These are phyloP conservation scores for Cepaea hortensis DNA, from an alignment of 2,888 invertebrate genomes.

Conservation along the genomic window DNA sequence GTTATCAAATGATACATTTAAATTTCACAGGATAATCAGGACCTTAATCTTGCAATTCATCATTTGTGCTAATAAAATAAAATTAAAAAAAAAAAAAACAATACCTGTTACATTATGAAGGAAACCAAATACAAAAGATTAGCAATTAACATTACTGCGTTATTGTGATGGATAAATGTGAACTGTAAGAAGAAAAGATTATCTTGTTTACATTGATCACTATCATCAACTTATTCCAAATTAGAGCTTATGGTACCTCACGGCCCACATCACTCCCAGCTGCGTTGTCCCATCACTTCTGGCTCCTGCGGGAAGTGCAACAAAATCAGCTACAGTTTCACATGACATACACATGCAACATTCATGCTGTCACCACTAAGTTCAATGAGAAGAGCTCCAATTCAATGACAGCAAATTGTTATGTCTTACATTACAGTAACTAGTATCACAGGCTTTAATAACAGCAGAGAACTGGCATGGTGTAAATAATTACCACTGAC, in stretches of 20 bases:
- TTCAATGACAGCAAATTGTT: conserved; percentile 28
- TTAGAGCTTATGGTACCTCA: conserved; percentile 62
- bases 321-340: conserved; percentile 67
- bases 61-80: not conserved
- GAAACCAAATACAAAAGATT: not conserved
- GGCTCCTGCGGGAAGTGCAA: conserved; percentile 72
- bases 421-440: not conserved
- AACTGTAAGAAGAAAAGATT: conserved; percentile 35
- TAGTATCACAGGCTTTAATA: conserved; percentile 18
- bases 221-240: conserved; percentile 28
- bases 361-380: conserved; percentile 39
- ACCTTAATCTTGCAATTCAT: conserved; percentile 39
- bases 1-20: not conserved
- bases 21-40: conserved; percentile 10
- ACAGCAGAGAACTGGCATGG: conserved; percentile 12
- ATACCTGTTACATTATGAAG: conserved; percentile 28
- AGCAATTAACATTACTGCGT: not conserved
- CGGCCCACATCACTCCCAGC: conserved; percentile 65
- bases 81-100: not conserved
- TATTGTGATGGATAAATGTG: conserved; percentile 43
- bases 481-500: not conserved
- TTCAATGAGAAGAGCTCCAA: conserved; percentile 23
- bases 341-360: conserved; percentile 46
- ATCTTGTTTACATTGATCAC: conserved; percentile 50
- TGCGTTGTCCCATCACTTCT: conserved; percentile 66